Percentiles rank a stretch among this genome's conserved stretches.
Conservation (phyloP, 2,113 vertebrate genomes). For the Mirounga angustirostris region DNA sequence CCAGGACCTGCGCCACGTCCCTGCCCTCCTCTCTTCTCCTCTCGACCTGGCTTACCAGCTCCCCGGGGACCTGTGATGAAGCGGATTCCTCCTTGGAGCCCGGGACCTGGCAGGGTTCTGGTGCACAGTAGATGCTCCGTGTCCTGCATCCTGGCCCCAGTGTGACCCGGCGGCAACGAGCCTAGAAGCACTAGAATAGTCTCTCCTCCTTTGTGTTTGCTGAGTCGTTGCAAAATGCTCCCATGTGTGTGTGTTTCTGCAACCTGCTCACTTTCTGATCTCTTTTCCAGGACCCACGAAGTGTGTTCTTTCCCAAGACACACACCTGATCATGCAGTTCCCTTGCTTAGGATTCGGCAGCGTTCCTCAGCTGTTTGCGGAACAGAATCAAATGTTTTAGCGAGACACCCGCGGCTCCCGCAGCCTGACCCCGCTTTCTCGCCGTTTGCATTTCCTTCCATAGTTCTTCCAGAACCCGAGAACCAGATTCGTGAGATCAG, state of each 20-base stretch:
- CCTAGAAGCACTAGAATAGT: background rate
- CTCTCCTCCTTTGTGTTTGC: background rate
- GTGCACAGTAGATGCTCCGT: background rate
- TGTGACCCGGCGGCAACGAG: background rate
- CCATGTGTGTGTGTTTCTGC: background rate
- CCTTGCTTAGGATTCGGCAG: background rate
- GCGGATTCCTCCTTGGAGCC: background rate
- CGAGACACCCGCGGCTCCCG: background rate
- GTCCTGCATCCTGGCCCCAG: background rate
- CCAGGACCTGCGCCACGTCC: accelerated
- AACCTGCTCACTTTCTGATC: slow-evolving; percentile 21
- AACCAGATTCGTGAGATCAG: background rate
- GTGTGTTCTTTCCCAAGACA: slow-evolving; percentile 9
- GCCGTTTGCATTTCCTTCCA: background rate
- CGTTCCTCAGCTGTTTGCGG: slow-evolving; percentile 4
- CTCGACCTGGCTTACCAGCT: background rate
- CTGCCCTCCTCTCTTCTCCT: background rate
- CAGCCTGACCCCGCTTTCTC: background rate
- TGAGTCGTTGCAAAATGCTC: background rate
- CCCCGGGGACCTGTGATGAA: background rate
- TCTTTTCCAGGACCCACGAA: slow-evolving; percentile 42
- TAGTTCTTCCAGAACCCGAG: background rate
- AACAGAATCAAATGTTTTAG: background rate
- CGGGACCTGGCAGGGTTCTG: background rate
- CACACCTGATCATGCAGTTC: background rate